A percentile compares a stretch with the other conserved stretches of the same genome.
phyloP scores from a whole-genome alignment of 2,113 vertebrate genomes.

The Ammodytes marinus region DNA sequence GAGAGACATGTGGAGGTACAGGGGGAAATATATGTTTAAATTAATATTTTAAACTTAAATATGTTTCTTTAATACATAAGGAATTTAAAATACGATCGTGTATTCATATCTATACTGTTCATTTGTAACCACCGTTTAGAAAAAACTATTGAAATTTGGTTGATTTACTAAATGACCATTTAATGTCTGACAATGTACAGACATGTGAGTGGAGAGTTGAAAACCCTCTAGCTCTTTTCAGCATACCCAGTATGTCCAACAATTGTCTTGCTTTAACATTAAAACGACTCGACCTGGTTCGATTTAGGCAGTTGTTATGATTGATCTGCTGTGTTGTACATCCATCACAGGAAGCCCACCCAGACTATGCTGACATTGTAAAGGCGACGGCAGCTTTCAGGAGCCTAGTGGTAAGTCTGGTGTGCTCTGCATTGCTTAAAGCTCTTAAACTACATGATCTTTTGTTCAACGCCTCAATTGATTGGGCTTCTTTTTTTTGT shows the following conservation, averaged over 20 bases:
- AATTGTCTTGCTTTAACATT: not conserved
- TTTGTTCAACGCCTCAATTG: not conserved
- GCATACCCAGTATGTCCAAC: no score
- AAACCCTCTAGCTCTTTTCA: not conserved
- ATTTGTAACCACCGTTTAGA: not conserved
- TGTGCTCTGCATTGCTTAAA: not conserved
- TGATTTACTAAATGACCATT: not conserved
- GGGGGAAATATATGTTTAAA: not conserved
- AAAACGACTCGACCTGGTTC: not conserved
- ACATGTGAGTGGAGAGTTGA: not conserved
- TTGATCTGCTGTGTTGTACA: constrained; percentile 10
- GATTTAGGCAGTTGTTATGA: not conserved
- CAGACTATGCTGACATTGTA: constrained; percentile 93
- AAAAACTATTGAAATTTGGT: not conserved
- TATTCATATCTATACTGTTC: not conserved
- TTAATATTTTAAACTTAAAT: not conserved
- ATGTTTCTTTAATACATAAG: not conserved
- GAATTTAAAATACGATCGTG: not conserved
- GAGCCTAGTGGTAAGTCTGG: constrained; percentile 91
- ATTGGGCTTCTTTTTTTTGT: not conserved
- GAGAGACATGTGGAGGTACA: constrained; percentile 97
- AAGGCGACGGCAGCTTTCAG: constrained; percentile 92
- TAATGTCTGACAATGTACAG: not conserved
- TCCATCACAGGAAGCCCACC: constrained; percentile 90
- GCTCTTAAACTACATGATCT: not conserved